Base-by-base conservation (phyloP, 2,797 vertebrate species). In the Microchirus variegatus region DNA sequence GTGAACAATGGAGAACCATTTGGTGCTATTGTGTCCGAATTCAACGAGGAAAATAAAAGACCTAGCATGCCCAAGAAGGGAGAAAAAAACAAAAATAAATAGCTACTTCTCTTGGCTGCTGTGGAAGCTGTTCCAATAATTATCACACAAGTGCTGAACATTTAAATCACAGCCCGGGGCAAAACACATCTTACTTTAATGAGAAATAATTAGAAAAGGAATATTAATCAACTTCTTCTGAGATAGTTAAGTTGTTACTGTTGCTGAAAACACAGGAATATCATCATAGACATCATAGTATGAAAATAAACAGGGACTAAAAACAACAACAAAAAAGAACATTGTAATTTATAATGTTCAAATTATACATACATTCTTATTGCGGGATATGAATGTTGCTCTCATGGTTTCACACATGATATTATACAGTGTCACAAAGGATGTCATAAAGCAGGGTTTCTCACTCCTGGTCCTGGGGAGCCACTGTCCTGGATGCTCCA, bases 1-100 rank as follows among this genome's bases (percentile, higher is more conserved):
- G 54, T 51, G 52, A 85, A 67, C 55, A 59, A 35, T 43, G 38
- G 52, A 69, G 55, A 75, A 51, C 17, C 16, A 3, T 50, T 56
- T 37, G 48, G 31, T 1, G 9, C 64, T 61, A 40, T 66, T 58
- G 61, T 38, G 74, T 54, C 53, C 45, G 9, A 74, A 55, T 36
- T 63, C 5, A 31, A 64, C 36, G 46, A 60, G 38, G 22, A 73
- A 70, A 38, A 37, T 17, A 48, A 66, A 70, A 62, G 54, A 46
- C 52, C 44, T 62, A 51, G 13, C 8, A 31, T 59, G 40, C 15
- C 31, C 3, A 31, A 31, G 26, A 3, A 31, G 26, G 7, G 26
- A 8, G 4, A 31, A 3, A 22, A 40, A 36, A 55, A 6, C 15
- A 19, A 9, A 58, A 19, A 40, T 22, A 10, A 38, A 15, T 1